A percentile compares a stretch with the other conserved stretches of the same genome.
These are phyloP conservation scores for Cynaeus angustus DNA, from an alignment of 2,888 invertebrate species.

Conservation along the genomic window DNA sequence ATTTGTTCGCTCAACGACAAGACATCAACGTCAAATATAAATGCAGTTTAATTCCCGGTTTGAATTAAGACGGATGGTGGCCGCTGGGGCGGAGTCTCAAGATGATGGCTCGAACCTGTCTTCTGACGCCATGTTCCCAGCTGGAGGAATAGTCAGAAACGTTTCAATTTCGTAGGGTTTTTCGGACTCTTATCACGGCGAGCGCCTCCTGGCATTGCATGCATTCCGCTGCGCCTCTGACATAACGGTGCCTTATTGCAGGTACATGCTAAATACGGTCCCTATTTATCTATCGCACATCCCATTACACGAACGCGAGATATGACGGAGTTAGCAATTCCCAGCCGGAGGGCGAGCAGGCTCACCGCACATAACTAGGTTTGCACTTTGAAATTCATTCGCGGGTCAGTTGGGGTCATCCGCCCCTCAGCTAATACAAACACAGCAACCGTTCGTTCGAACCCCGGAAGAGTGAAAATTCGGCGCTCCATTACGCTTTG, in stretches of 20 bases:
- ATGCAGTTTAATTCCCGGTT: constrained; percentile 62
- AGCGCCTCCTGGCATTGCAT: constrained; percentile 16
- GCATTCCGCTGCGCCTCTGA: constrained; percentile 41
- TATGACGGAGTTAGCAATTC: constrained; percentile 50
- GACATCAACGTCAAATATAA: constrained; percentile 61
- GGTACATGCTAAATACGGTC: constrained; percentile 55
- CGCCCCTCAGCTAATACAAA: constrained; percentile 53
- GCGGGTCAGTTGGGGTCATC: constrained; percentile 53
- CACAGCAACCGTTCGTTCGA: constrained; percentile 39
- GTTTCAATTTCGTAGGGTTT: constrained; percentile 37
- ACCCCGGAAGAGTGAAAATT: constrained; percentile 29
- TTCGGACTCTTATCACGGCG: too few species aligned
- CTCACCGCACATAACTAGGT: constrained; percentile 51
- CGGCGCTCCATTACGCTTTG: constrained; percentile 53
- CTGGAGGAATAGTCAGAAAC: constrained; percentile 51
- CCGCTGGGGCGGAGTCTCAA: constrained; percentile 57
- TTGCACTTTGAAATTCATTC: constrained; percentile 54
- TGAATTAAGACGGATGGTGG: constrained; percentile 62
- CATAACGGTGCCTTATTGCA: constrained; percentile 56
- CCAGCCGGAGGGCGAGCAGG: constrained; percentile 47
- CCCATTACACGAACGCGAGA: constrained; percentile 45
- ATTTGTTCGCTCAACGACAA: constrained; percentile 55
- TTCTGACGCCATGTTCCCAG: constrained; percentile 59
- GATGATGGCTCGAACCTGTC: constrained; percentile 59
- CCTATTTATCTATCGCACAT: constrained; percentile 53